phyloP scores from a whole-genome alignment of 2,113 vertebrate species.

The Stegostoma tigrinum region DNA sequence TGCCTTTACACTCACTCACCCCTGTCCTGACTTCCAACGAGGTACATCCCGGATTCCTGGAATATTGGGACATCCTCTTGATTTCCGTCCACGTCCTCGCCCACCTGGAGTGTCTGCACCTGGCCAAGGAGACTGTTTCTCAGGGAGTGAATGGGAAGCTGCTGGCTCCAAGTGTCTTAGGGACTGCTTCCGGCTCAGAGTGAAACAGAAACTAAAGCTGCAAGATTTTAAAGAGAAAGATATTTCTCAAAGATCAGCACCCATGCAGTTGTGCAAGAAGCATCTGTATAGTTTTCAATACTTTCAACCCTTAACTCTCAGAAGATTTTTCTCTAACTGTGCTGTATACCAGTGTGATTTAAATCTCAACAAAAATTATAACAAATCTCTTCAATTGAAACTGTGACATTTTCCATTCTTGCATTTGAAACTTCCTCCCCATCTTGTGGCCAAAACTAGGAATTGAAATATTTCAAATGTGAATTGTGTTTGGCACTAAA shows the following conservation, averaged over 20 bases:
- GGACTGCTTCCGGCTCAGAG: not conserved
- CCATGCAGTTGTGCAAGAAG: too few species aligned
- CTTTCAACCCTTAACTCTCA: not conserved
- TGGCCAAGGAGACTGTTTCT: not conserved
- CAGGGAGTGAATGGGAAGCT: not conserved
- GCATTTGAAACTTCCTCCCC: not conserved
- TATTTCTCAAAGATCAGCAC: not conserved
- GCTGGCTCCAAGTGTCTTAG: not conserved
- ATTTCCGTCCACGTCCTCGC: not conserved
- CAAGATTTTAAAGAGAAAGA: not conserved
- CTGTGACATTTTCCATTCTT: not conserved
- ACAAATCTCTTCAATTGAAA: not conserved
- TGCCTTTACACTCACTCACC: not conserved
- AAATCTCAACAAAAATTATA: not conserved
- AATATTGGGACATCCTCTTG: not conserved
- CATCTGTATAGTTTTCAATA: not conserved
- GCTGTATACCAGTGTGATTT: not conserved
- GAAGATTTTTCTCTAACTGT: not conserved
- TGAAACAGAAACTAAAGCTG: not conserved
- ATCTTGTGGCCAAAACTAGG: not conserved
- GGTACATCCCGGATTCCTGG: not conserved
- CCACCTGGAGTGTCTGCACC: not conserved
- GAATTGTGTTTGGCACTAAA: too few species aligned
- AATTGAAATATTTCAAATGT: too few species aligned
- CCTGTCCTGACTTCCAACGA: not conserved